phyloP scores from a whole-genome alignment of 2,113 vertebrate species.

The Notarius quadriscutis region DNA sequence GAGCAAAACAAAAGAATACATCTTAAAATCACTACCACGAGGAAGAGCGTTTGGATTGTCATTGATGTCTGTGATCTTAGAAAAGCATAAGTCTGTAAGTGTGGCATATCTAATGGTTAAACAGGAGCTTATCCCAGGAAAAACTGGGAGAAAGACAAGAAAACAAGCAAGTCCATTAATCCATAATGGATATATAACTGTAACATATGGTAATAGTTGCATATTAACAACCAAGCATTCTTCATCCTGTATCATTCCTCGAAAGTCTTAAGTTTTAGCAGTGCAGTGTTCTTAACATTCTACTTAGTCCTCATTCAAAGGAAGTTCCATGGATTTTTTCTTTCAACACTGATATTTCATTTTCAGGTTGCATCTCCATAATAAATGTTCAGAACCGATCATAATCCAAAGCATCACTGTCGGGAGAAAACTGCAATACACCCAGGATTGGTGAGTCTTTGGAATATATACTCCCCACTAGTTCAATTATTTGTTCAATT shows the following conservation, averaged over 20 bases:
- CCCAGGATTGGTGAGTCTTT: not conserved
- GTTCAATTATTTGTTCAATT: not conserved
- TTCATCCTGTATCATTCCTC: not conserved
- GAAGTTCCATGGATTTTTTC: not conserved
- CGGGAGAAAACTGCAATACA: not conserved
- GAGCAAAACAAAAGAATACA: conserved; percentile 1
- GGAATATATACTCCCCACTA: not conserved
- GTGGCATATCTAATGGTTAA: not conserved
- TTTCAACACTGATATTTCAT: not conserved
- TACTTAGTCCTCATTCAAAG: not conserved
- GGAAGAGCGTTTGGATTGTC: not conserved
- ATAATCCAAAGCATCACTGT: not conserved
- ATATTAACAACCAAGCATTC: not conserved
- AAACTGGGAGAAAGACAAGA: not conserved
- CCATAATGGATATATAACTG: not conserved
- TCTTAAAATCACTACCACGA: not conserved
- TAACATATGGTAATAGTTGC: too few species aligned
- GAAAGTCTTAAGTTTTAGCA: not conserved
- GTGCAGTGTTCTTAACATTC: not conserved
- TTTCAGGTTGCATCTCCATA: not conserved
- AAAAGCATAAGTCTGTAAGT: not conserved
- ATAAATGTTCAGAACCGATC: not conserved
- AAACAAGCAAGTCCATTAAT: not conserved
- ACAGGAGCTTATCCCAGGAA: too few species aligned
- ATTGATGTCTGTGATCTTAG: not conserved